phyloP scores from a whole-genome alignment of 92 coral and sea anemone genomes.

The Parazoanthus swiftii region DNA sequence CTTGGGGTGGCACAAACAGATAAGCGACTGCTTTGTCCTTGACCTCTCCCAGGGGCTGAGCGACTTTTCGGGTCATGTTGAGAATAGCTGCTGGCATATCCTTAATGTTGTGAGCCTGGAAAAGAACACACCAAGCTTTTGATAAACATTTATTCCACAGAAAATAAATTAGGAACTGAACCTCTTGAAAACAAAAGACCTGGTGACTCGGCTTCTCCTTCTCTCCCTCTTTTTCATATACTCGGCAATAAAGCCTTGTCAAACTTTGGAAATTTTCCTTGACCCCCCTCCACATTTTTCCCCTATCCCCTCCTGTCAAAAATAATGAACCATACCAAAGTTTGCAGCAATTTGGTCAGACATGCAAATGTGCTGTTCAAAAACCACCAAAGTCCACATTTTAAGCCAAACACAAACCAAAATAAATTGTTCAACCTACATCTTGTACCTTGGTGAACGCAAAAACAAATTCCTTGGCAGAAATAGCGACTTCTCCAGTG shows the following conservation, averaged over 20 bases:
- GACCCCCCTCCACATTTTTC: too few relatives aligned
- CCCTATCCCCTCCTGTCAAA: too few relatives aligned
- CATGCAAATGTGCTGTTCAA: too few relatives aligned
- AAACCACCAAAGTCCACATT: too few relatives aligned
- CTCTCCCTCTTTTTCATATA: too few relatives aligned
- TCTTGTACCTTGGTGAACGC: conserved; percentile 80
- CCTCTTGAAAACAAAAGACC: too few relatives aligned
- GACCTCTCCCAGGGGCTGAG: conserved; percentile 68
- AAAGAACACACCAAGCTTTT: not conserved
- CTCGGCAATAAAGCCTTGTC: too few relatives aligned
- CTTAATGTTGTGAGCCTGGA: conserved; percentile 76
- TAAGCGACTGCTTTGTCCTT: conserved; percentile 69
- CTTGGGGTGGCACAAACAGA: conserved; percentile 81
- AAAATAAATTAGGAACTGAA: not conserved
- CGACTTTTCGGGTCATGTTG: conserved; percentile 63
- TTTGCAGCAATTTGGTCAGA: too few relatives aligned
- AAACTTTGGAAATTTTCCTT: too few relatives aligned
- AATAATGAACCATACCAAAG: too few relatives aligned
- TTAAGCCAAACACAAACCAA: not conserved
- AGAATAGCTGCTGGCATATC: conserved; percentile 94
- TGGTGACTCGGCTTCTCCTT: too few relatives aligned
- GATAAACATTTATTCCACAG: not conserved
- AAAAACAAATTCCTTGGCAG: conserved; percentile 91
- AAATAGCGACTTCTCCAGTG: conserved; percentile 84
- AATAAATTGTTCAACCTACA: conserved; percentile 15